These are phyloP conservation scores for Coelinius sp. DNA, from an alignment of 2,888 invertebrate species.

Conservation along the genomic window DNA sequence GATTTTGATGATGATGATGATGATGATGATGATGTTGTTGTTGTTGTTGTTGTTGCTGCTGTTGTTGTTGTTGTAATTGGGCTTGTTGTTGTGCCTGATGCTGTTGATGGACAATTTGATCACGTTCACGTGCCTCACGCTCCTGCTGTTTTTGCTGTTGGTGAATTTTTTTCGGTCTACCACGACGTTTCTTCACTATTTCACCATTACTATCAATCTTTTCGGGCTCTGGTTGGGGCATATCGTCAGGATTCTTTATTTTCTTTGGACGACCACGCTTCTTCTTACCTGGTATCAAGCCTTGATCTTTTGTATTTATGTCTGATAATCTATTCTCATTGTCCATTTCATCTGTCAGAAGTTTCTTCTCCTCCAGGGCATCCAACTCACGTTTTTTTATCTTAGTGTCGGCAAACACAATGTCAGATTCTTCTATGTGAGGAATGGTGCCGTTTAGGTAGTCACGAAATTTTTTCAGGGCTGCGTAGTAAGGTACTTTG, in stretches of 20 bases:
- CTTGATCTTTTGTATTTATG: conserved; percentile 62
- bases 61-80: conserved; percentile 58
- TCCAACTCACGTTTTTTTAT: conserved; percentile 71
- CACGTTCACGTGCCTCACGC: conserved; percentile 61
- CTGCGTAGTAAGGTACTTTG: conserved; percentile 97
- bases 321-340: conserved; percentile 61
- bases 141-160: conserved; percentile 69
- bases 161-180: conserved; percentile 88
- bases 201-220: conserved; percentile 72
- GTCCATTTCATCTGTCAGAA: conserved; percentile 60
- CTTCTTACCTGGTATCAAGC: conserved; percentile 82
- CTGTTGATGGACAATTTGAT: conserved; percentile 56
- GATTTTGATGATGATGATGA: conserved; percentile 43
- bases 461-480: conserved; percentile 95
- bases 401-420: conserved; percentile 85
- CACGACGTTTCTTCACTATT: conserved; percentile 89
- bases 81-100: conserved; percentile 59
- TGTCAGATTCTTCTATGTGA: conserved; percentile 89
- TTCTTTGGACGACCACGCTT: conserved; percentile 93
- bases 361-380: conserved; percentile 62
- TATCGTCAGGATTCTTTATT: conserved; percentile 80
- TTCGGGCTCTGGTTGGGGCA: conserved; percentile 72
- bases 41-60: conserved; percentile 55
- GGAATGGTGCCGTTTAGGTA: conserved; percentile 89
- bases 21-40: conserved; percentile 46